These are phyloP conservation scores for Beaufortia kweichowensis DNA, from an alignment of 2,113 vertebrate genomes.

Conservation along the genomic window DNA sequence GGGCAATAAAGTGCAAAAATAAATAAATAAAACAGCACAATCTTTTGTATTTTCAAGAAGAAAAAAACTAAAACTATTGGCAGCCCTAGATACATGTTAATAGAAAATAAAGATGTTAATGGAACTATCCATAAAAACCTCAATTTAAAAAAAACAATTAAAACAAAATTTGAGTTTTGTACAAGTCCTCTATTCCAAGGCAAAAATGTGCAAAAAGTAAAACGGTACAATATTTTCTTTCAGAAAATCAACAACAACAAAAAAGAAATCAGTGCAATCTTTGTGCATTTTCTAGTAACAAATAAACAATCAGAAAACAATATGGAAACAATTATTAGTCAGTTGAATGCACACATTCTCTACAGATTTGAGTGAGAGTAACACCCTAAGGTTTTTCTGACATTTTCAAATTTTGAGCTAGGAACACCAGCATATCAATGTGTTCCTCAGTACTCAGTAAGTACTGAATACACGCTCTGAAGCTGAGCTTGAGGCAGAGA, in stretches of 20 bases:
- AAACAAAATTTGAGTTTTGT: too few species aligned
- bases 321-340: not conserved
- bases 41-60: not conserved
- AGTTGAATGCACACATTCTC: not conserved
- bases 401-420: conserved; percentile 15
- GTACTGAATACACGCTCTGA: conserved; percentile 40
- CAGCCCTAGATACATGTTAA: not conserved
- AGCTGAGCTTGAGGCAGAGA: conserved; percentile 35
- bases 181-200: too few species aligned
- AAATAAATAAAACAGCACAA: not conserved
- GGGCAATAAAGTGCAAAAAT: not conserved
- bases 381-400: conserved; percentile 17
- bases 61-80: not conserved
- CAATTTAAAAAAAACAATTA: too few species aligned
- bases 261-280: conserved; percentile 8
- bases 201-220: too few species aligned
- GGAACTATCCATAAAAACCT: too few species aligned
- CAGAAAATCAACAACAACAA: too few species aligned
- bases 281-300: conserved; percentile 3
- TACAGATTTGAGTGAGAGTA: conserved; percentile 2
- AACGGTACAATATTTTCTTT: too few species aligned
- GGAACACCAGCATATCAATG: conserved; percentile 39
- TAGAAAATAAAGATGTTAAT: too few species aligned
- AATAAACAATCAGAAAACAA: not conserved
- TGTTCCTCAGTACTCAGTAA: conserved; percentile 36